Conservation (phyloP, 1,140 invertebrate genomes). For the Nilaparvata lugens region DNA sequence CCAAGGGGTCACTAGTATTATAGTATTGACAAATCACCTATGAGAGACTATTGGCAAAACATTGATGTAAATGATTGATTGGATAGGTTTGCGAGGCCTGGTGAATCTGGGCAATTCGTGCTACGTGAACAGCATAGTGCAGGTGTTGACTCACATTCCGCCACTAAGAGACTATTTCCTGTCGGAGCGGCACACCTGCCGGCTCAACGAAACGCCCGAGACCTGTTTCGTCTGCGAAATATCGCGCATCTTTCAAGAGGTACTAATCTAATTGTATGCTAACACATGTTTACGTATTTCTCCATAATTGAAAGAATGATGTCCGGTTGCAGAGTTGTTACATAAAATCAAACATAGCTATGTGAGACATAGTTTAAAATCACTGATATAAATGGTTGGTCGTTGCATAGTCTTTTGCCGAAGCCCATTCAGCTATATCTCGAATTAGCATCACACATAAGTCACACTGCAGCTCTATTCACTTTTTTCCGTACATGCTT, state of each 20-base stretch:
- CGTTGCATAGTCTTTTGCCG: too few relatives aligned
- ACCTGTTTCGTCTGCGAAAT: slow-evolving; percentile 91
- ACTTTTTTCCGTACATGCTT: too few relatives aligned
- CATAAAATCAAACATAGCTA: too few relatives aligned
- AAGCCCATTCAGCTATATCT: too few relatives aligned
- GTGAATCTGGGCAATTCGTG: slow-evolving; percentile 97
- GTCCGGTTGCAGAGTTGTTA: too few relatives aligned
- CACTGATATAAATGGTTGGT: too few relatives aligned
- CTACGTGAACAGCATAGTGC: slow-evolving; percentile 98
- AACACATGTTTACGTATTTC: slow-evolving; percentile 9
- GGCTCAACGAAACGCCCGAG: slow-evolving; percentile 42
- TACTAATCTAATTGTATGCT: slow-evolving; percentile 17
- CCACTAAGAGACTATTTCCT: slow-evolving; percentile 92
- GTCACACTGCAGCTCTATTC: too few relatives aligned
- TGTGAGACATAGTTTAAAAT: too few relatives aligned
- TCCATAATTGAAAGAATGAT: too few relatives aligned
- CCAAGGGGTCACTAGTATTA: too few relatives aligned
- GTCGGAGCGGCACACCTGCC: slow-evolving; percentile 81
- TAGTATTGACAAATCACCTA: background rate
- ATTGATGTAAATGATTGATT: slow-evolving; percentile 4
- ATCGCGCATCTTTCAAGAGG: slow-evolving; percentile 63
- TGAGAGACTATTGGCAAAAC: background rate
- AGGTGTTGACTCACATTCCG: slow-evolving; percentile 91
- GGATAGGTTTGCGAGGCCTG: slow-evolving; percentile 68
- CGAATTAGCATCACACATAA: too few relatives aligned